Conservation (phyloP, 2,888 invertebrate species). For the Apamea sordens region DNA sequence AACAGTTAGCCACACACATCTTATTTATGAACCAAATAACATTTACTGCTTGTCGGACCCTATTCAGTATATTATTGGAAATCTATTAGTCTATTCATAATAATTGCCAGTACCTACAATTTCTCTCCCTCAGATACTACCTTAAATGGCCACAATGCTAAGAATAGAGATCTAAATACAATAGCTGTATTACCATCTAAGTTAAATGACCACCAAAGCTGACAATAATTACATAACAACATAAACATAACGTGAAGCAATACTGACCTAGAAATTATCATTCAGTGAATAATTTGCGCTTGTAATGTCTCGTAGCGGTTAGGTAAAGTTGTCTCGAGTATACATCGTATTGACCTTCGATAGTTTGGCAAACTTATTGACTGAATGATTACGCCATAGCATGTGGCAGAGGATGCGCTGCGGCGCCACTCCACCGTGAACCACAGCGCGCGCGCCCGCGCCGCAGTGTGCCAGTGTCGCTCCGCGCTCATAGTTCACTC, state of each 20-base stretch:
- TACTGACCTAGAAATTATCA: slow-evolving; percentile 85
- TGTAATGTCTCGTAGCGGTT: slow-evolving; percentile 78
- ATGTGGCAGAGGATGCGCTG: slow-evolving; percentile 76
- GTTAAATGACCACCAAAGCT: slow-evolving; percentile 59
- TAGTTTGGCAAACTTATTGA: slow-evolving; percentile 89
- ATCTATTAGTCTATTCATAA: slow-evolving; percentile 19
- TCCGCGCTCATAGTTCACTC: slow-evolving; percentile 68
- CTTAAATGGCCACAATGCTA: slow-evolving; percentile 24
- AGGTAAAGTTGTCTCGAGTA: slow-evolving; percentile 84
- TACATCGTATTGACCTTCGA: slow-evolving; percentile 88
- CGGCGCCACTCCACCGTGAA: slow-evolving; percentile 79
- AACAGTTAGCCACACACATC: neutral
- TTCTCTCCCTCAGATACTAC: slow-evolving; percentile 38
- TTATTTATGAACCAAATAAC: slow-evolving; percentile 14
- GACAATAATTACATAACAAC: slow-evolving; percentile 72
- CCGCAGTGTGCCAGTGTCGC: slow-evolving; percentile 50
- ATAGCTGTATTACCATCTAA: slow-evolving; percentile 55
- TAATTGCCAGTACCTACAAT: slow-evolving; percentile 20
- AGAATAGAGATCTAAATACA: slow-evolving; percentile 45
- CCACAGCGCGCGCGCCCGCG: slow-evolving; percentile 81
- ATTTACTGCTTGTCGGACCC: slow-evolving; percentile 5
- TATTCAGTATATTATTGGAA: neutral
- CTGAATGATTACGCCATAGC: slow-evolving; percentile 86
- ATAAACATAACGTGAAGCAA: slow-evolving; percentile 73
- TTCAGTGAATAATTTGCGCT: slow-evolving; percentile 80